Evolutionary conservation across 37 sponge, comb jelly and placozoan species (phyloP).

Genomic region (Agelas oroides): DNA sequence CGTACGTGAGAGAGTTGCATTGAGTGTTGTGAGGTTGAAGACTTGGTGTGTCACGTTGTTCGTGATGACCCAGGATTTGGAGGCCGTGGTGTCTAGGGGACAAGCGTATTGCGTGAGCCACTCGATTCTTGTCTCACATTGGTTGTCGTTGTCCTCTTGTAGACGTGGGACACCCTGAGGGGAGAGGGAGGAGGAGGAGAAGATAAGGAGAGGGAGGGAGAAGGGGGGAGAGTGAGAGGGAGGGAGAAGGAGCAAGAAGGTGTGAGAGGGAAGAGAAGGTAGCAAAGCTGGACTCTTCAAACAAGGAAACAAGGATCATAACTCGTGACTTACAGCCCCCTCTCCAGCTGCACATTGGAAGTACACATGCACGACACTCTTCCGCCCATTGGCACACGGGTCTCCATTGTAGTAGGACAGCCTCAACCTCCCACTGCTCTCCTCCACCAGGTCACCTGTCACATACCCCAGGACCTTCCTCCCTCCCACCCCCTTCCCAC

Average conservation of each 20-base stretch:
- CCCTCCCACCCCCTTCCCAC: background rate
- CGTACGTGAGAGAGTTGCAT: background rate
- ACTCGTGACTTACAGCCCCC: conserved; percentile 59
- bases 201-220: too few relatives aligned
- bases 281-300: too few relatives aligned
- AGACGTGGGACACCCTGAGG: conserved; percentile 49
- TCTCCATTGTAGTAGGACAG: conserved; percentile 65
- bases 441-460: conserved; percentile 53
- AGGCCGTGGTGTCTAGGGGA: conserved; percentile 15
- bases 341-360: conserved; percentile 47
- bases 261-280: too few relatives aligned
- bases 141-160: background rate
- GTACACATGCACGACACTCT: conserved; percentile 15
- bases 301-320: too few relatives aligned
- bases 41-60: conserved; percentile 34
- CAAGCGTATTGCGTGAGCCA: conserved; percentile 74
- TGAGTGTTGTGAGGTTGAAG: conserved; percentile 43
- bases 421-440: conserved; percentile 35
- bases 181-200: background rate
- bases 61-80: conserved; percentile 22
- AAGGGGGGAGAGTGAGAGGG: background rate
- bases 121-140: conserved; percentile 39
- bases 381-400: conserved; percentile 30
- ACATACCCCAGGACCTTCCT: conserved; percentile 49
- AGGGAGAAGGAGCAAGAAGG: background rate